Base-by-base conservation (phyloP, 2,888 invertebrate genomes). In the Parnassius glacialis region DNA sequence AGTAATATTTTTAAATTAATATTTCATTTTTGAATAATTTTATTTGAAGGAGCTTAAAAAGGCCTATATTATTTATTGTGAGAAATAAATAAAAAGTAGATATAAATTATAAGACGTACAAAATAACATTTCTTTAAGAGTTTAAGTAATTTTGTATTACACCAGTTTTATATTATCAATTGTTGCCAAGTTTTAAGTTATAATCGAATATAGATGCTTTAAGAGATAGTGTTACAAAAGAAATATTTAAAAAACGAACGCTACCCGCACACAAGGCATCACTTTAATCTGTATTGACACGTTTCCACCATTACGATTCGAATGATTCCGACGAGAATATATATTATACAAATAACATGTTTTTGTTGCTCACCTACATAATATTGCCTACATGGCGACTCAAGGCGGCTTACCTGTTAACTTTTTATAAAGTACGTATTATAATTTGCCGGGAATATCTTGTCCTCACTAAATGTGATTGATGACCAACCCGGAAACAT, bases 291-390 rank as follows among this genome's bases (percentile, higher is more conserved):
- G 76, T 87, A 89, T 90, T 85, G 90, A 88, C 90, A 88, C 79
- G 86, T 90, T 90, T 90, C 90, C 90, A 83, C 85, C 74, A 84
- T 85, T 87, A 77, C 85, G 90, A 86, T 81, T 90, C 78, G 79
- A 80, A 79, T 83, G 82, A 85, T 84, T 81, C 78, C 72, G 74
- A 81, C 79, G 72, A 78, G 76, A 78, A 78, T 78, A 77, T 80
- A 76, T 79, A 78, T 79, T 79, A 74, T 73, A 78, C 74, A 80
- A 81, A 79, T 79, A 79, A 74, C 75, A 74, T 73, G 73, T 78
- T 80, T 80, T 76, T 75, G 76, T 76, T 72, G 73, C 71, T 67
- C 68, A 71, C 69, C 73, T 76, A 63, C 75, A 74, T 75, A 70
- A 74, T 75, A 70, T 70, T 45, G 52, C 42, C 51, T 13, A 43